Percentiles rank a stretch among this genome's conserved stretches.
Evolutionary conservation across 2,888 invertebrate genomes (phyloP).

Genomic region (Lasius fuliginosus): DNA sequence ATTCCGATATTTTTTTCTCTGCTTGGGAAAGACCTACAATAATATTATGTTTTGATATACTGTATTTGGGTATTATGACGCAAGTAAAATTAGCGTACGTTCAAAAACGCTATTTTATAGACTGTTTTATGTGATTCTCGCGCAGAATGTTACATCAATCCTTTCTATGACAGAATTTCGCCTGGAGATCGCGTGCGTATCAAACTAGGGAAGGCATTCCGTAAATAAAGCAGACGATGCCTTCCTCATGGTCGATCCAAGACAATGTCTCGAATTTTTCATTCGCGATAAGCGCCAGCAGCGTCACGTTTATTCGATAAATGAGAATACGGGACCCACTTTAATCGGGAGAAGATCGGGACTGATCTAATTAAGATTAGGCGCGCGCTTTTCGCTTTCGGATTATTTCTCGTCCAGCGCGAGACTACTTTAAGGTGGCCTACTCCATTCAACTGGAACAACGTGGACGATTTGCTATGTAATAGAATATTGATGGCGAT

Average conservation of each 20-base stretch:
- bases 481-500: conserved; percentile 62
- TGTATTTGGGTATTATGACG: background rate
- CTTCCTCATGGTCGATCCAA: conserved; percentile 14
- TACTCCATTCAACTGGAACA: conserved; percentile 66
- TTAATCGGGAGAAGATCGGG: conserved; percentile 36
- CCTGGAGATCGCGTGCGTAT: conserved; percentile 33
- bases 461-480: conserved; percentile 47
- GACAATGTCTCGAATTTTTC: conserved; percentile 23
- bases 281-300: conserved; percentile 29
- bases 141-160: background rate
- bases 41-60: background rate
- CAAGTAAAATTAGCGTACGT: background rate
- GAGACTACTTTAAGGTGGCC: conserved; percentile 64
- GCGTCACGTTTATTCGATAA: conserved; percentile 33
- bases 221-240: conserved; percentile 39
- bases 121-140: background rate
- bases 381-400: conserved; percentile 58
- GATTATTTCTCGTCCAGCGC: conserved; percentile 56
- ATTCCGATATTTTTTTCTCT: too few species aligned
- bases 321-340: conserved; percentile 44
- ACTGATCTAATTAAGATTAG: conserved; percentile 54
- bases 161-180: conserved; percentile 12
- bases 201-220: conserved; percentile 25
- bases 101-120: background rate
- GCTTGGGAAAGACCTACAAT: background rate